Evolutionary conservation across 1,140 invertebrate genomes (phyloP), one percentile per base, ranked within the genome.

Genomic region (Melanaphis sacchari): DNA sequence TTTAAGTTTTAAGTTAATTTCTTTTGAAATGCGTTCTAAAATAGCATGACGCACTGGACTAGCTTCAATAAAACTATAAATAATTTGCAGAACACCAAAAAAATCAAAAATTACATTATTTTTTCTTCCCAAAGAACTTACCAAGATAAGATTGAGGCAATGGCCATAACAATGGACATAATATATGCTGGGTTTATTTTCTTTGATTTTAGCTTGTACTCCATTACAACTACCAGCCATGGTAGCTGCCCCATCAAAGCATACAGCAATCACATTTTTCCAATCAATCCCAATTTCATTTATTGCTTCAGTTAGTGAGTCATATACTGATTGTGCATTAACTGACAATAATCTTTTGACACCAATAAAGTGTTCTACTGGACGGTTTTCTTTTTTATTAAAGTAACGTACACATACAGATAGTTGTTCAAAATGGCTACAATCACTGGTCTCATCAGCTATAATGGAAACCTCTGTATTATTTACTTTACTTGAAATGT

Each of bases 161-260:
- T 93, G 93, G 38, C 36, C 89, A 91, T 91, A 91, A 85, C 93
- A 81, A 81, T 93, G 93, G 38, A 93, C 59, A 82, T 46, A 93
- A 41, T 52, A 66, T 26, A 93, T 91, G 31, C 40, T 66, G 38
- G 36, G 46, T 24, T 59, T 76, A 41, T 59, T 82, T 82, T 81
- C 41, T 84, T 92, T 93, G 43, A 89, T 43, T 41, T 91, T 91
- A 24, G 40, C 66, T 84, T 66, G 43, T 46, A 93, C 52, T 36
- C 76, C 93, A 82, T 91, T 59, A 49, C 49, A 46, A 38, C 40
- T 41, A 43, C 89, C 93, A 91, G 93, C 91, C 88, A 93, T 93
- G 26, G 66, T 84, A 46, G 89, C 85, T 15, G 89, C 54, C 40
- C 93, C 89, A 93, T 93, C 93, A 54, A 93, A 59, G 5, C 49